Base-by-base conservation (phyloP, 2,797 vertebrate genomes). In the Bovichtus diacanthus region DNA sequence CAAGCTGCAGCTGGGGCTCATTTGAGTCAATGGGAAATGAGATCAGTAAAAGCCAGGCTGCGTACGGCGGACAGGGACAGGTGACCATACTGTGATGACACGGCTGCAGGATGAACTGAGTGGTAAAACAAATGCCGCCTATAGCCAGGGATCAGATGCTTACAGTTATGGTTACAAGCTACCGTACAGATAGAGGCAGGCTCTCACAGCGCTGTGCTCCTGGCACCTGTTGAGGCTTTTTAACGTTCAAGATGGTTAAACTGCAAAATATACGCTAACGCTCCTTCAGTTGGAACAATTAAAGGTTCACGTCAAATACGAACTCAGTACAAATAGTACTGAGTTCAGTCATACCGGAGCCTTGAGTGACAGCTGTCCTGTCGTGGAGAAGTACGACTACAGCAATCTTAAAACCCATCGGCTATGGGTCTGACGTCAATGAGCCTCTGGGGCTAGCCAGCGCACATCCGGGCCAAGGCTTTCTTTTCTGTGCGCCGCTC, bases 1-100 rank as follows among this genome's bases (percentile, higher is more conserved):
- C 87, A 90, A 49, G 71, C 80, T 84, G 88, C 92, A 91, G 89
- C 89, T 90, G 87, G 82, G 89, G 84, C 87, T 89, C 85, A 80
- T 92, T 88, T 85, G 78, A 81, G 84, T 91, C 90, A 86, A 81
- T 87, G 85, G 84, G 76, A 78, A 92, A 88, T 81, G 80, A 88
- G 84, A 90, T 91, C 82, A 83, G 90, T 80, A 76, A 87, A 91
- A 85, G 23, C 34, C 67, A 41, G 78, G 71, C 69, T 73, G 77
- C 36, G 64, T 82, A 73, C 34, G 59, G 79, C 74, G 84, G 87
- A 70, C 81, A 50, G 67, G 71, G 78, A 73, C 84, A 85, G 91
- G 90, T 90, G 90, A 90, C 82, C 64, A 10, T 70, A 60, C 79
- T 89, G 69, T 78, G 84, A 85, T 81, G 83, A 73, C 70, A 85